These are phyloP conservation scores for Phlogophora meticulosa DNA, from an alignment of 2,888 invertebrate species.

Conservation along the genomic window DNA sequence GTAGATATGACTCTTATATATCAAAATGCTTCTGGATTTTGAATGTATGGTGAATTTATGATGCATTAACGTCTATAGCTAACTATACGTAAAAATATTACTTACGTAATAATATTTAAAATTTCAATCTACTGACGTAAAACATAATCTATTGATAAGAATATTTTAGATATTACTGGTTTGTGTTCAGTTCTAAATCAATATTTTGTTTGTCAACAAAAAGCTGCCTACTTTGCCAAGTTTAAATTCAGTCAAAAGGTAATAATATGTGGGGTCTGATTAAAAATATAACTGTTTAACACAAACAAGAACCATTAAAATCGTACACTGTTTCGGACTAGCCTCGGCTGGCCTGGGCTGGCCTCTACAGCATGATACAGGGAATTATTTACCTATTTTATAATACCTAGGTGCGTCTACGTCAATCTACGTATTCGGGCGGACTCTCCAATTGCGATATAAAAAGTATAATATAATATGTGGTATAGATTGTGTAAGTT, in stretches of 20 bases:
- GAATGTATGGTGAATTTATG: too few relatives aligned
- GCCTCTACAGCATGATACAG: too few relatives aligned
- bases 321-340: background rate
- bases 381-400: too few relatives aligned
- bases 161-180: background rate
- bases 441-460: too few relatives aligned
- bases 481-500: background rate
- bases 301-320: too few relatives aligned
- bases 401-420: too few relatives aligned
- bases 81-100: conserved; percentile 1
- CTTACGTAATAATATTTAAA: background rate
- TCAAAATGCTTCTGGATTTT: too few relatives aligned
- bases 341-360: background rate
- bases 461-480: too few relatives aligned
- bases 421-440: background rate
- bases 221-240: background rate
- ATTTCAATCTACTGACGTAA: background rate
- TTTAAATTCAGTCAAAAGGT: too few relatives aligned
- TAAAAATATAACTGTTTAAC: too few relatives aligned
- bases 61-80: background rate
- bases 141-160: conserved; percentile 3
- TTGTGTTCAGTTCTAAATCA: background rate
- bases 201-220: conserved; percentile 9
- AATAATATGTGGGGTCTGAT: background rate
- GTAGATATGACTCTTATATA: too few relatives aligned